A percentile compares a stretch with the other conserved stretches of the same genome.
phyloP scores from a whole-genome alignment of 2,888 invertebrate genomes.

The Philereme transversata region DNA sequence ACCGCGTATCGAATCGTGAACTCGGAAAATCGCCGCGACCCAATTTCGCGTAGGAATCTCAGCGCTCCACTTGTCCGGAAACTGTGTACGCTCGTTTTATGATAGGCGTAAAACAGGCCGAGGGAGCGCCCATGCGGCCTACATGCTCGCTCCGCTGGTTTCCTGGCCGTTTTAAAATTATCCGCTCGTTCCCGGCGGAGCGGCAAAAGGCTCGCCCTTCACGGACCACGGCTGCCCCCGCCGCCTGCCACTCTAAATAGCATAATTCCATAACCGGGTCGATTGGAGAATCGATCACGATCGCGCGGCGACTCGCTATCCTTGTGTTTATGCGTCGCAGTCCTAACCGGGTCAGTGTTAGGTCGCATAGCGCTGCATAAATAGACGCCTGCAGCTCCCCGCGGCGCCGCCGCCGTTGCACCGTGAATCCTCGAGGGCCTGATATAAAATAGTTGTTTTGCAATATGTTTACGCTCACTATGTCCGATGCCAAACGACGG shows the following conservation, averaged over 20 bases:
- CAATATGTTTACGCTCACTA: constrained; percentile 67
- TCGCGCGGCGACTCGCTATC: constrained; percentile 54
- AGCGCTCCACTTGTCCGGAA: constrained; percentile 77
- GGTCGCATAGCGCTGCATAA: constrained; percentile 80
- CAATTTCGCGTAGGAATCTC: constrained; percentile 63
- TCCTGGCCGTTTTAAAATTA: constrained; percentile 79
- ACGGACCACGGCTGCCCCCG: constrained; percentile 70
- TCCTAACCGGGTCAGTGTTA: constrained; percentile 82
- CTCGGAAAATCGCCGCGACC: constrained; percentile 64
- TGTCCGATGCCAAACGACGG: constrained; percentile 64
- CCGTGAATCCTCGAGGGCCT: constrained; percentile 44
- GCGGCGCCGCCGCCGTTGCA: constrained; percentile 41
- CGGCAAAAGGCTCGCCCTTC: constrained; percentile 76
- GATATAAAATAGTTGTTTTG: constrained; percentile 62
- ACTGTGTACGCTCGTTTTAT: constrained; percentile 64
- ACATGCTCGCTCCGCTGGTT: constrained; percentile 76
- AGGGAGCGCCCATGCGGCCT: constrained; percentile 72
- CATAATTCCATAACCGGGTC: constrained; percentile 55
- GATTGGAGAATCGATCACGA: constrained; percentile 43
- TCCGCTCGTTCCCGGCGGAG: constrained; percentile 70
- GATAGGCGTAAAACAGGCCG: constrained; percentile 67
- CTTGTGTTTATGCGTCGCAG: constrained; percentile 73
- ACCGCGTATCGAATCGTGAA: constrained; percentile 46
- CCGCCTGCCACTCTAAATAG: constrained; percentile 58
- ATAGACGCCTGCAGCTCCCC: constrained; percentile 63